Conservation (phyloP, 2,888 invertebrate genomes). For the Ariolimax columbianus region DNA sequence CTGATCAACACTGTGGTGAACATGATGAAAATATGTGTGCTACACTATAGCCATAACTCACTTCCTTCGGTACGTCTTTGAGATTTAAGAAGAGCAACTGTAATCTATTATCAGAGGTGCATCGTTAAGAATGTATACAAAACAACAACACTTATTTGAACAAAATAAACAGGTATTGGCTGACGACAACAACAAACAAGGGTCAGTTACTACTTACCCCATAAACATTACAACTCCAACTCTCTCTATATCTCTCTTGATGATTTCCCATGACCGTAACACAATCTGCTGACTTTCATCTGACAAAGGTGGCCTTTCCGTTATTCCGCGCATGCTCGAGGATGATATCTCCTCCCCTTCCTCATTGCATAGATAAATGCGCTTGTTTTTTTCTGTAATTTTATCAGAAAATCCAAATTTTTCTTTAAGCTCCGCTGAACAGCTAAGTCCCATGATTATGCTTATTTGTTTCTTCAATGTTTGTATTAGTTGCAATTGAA, state of each 20-base stretch:
- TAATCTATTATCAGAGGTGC: no score
- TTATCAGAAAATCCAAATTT: constrained; percentile 43
- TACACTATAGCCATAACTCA: no score
- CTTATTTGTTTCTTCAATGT: no score
- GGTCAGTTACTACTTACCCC: constrained; percentile 62
- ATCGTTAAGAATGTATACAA: no score
- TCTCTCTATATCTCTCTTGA: constrained; percentile 66
- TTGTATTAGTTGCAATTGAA: no score
- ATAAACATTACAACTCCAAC: constrained; percentile 71
- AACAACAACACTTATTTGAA: no score
- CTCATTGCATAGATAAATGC: constrained; percentile 48
- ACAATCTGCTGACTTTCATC: constrained; percentile 63
- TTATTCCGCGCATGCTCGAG: constrained; percentile 47
- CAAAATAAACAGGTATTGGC: no score
- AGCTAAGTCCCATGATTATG: constrained; percentile 41
- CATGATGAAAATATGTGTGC: no score
- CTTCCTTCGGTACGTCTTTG: no score
- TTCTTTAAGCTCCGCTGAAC: constrained; percentile 37
- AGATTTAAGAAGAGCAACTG: no score
- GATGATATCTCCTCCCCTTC: constrained; percentile 49
- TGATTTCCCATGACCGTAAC: constrained; percentile 63
- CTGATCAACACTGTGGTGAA: no score
- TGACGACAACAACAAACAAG: no score
- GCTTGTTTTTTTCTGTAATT: constrained; percentile 30
- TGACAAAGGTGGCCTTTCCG: constrained; percentile 61